Percentiles rank a stretch among this genome's conserved stretches.
These are phyloP conservation scores for Dorcus parallelipipedus DNA, from an alignment of 2,888 invertebrate species.

Conservation along the genomic window DNA sequence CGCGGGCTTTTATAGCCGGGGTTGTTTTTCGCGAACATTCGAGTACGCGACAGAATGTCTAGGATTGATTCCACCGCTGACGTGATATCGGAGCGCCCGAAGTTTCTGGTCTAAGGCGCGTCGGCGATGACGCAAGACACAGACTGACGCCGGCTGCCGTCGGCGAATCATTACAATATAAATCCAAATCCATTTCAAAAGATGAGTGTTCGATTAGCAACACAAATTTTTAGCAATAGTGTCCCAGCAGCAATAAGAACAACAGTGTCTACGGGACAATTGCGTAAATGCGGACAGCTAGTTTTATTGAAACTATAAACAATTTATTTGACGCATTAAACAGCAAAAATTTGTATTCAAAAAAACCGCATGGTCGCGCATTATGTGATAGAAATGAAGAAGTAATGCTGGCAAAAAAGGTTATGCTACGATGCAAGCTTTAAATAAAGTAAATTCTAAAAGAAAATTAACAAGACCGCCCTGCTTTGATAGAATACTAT, in stretches of 20 bases:
- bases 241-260: constrained; percentile 17
- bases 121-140: too few relatives aligned
- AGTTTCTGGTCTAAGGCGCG: too few relatives aligned
- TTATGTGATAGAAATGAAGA: background rate
- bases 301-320: constrained; percentile 15
- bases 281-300: constrained; percentile 15
- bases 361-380: background rate
- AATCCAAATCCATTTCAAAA: constrained; percentile 15
- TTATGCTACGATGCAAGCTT: background rate
- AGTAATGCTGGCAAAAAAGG: background rate
- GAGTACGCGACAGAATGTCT: too few relatives aligned
- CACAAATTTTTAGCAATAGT: constrained; percentile 19
- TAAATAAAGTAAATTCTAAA: background rate
- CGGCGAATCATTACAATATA: too few relatives aligned
- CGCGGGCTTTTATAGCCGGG: too few relatives aligned
- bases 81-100: too few relatives aligned
- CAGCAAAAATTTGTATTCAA: constrained; percentile 5
- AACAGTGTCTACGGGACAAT: constrained; percentile 8
- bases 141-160: too few relatives aligned
- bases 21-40: too few relatives aligned
- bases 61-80: too few relatives aligned
- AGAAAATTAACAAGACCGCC: constrained; percentile 6
- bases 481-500: constrained; percentile 16
- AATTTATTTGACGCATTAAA: constrained; percentile 21
- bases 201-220: constrained; percentile 11